Evolutionary conservation across 2,888 invertebrate species (phyloP).

Genomic region (Euplagia quadripunctaria): DNA sequence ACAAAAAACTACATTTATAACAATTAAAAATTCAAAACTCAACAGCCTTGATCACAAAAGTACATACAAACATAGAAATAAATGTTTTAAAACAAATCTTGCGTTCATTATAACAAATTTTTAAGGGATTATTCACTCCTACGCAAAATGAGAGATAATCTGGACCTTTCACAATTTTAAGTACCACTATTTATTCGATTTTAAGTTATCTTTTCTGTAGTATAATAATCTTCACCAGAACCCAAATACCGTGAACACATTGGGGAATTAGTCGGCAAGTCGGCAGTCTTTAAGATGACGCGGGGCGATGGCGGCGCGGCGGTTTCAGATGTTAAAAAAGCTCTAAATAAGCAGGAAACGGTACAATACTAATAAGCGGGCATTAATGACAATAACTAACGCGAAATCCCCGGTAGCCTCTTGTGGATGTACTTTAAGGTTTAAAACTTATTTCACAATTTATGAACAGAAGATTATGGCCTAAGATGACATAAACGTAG

Average conservation of each 20-base stretch:
- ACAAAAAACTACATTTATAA: too few species aligned
- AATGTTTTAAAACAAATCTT: background rate
- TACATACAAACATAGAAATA: too few species aligned
- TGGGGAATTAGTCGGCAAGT: constrained; percentile 40
- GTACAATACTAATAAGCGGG: constrained; percentile 20
- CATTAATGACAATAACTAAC: constrained; percentile 54
- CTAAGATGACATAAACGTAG: constrained; percentile 40
- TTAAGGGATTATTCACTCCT: constrained; percentile 13
- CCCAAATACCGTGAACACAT: constrained; percentile 24
- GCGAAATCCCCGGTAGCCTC: constrained; percentile 55
- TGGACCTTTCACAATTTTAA: constrained; percentile 27
- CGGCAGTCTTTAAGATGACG: constrained; percentile 43
- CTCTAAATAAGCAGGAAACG: constrained; percentile 20
- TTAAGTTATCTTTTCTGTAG: constrained; percentile 16
- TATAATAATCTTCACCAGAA: constrained; percentile 2
- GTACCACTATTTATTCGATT: constrained; percentile 31
- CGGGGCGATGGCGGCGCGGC: constrained; percentile 17
- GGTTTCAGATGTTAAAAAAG: constrained; percentile 29
- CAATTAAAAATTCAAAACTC: too few species aligned
- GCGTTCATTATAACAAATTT: background rate
- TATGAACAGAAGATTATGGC: constrained; percentile 45
- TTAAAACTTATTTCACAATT: constrained; percentile 40
- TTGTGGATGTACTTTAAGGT: constrained; percentile 41
- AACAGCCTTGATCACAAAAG: too few species aligned
- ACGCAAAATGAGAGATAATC: constrained; percentile 31